Conservation (phyloP, 2,113 vertebrate species). For the Lamprotornis superbus region DNA sequence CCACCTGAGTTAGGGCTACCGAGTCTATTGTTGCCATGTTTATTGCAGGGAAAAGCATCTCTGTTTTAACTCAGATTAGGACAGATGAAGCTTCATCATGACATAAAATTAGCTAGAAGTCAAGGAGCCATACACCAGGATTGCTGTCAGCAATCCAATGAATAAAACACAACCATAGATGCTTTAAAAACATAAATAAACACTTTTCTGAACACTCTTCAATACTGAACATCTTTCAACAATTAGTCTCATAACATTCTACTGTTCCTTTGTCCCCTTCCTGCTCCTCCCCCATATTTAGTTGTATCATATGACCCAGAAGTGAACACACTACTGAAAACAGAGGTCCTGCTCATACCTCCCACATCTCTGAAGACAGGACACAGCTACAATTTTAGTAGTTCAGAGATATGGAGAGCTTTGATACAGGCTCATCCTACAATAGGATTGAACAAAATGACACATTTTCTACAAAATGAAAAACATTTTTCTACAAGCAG, state of each 20-base stretch:
- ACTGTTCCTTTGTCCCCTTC: not conserved
- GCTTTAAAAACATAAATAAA: not conserved
- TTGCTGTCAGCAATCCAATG: not conserved
- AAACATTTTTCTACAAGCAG: not conserved
- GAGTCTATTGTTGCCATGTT: not conserved
- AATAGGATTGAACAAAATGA: fast-evolving
- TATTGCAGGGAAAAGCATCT: not conserved
- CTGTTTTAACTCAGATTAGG: not conserved
- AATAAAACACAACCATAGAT: not conserved
- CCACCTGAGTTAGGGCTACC: not conserved
- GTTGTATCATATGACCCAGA: not conserved
- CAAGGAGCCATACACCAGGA: not conserved
- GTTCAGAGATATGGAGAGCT: not conserved
- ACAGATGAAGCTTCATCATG: not conserved
- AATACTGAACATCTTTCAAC: not conserved
- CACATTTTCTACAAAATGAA: not conserved
- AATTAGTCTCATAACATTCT: not conserved
- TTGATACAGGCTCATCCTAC: not conserved
- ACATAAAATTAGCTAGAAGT: not conserved
- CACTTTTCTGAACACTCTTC: not conserved
- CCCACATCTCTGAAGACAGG: not conserved
- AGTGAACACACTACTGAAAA: not conserved
- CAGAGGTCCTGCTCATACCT: not conserved
- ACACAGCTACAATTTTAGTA: not conserved
- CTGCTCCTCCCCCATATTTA: fast-evolving